Base-by-base conservation (phyloP, 2,888 invertebrate species). In the Selenia dentaria region DNA sequence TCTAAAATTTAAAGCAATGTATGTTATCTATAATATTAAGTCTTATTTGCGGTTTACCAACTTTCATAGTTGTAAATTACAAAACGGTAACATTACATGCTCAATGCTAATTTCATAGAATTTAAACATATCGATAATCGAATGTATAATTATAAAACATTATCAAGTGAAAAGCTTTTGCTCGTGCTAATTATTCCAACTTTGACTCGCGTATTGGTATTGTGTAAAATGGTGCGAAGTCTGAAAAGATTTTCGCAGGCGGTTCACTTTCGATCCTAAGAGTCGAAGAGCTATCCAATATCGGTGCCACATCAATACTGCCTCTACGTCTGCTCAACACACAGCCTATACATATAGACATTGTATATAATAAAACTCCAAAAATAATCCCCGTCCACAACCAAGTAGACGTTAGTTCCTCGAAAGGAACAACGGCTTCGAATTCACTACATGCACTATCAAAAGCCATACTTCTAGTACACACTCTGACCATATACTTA, bases 221-320 rank as follows among this genome's bases (percentile, higher is more conserved):
- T 6, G 65, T 59, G 49, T 73, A 73, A 35, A 73, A 55, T 44
- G 73, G 67, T 20, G 68, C 63, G 40, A 75, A 77, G 60, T 81
- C 80, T 37, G 76, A 66, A 57, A 79, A 55, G 67, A 79, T 73
- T 35, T 64, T 46, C 24, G 52, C 68, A 5, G 84, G 81, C 0
- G 84, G 76, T 8, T 82, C 82, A 27, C 70, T 79, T 45, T 80
- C 81, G 37, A 61, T 67, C 12, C 58, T 50, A 32, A 62, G 57
- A 16, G 59, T 66, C 10, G 70, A 67, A 1, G 65, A 65, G 13
- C 51, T 59, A 39, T 83, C 79, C 4, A 87, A 63, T 42, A 88
- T 59, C n/a, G 78, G 76, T 18, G 72, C 57, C 42, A 64, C 59
- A 52, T 86, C 84, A 33, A 43, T 64, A 31, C 50, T 57, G 5